A percentile compares a stretch with the other conserved stretches of the same genome.
Evolutionary conservation across 92 coral and sea anemone genomes (phyloP).

Genomic region (Porites rus): DNA sequence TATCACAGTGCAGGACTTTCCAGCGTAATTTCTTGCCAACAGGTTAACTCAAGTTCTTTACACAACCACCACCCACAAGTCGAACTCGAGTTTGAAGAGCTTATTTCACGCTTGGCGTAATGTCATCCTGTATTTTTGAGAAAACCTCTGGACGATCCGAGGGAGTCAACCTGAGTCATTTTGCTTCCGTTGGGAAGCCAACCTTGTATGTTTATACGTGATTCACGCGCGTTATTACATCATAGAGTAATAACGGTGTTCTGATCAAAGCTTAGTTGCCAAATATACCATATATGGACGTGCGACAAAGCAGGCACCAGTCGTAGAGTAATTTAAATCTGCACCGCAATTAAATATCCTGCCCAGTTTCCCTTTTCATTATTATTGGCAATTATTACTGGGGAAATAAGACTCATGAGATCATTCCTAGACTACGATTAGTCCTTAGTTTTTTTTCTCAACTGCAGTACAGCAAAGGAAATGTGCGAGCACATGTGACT

Average conservation of each 20-base stretch:
- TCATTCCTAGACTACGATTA: no score
- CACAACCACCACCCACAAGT: constrained; percentile 44
- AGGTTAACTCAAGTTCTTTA: constrained; percentile 20
- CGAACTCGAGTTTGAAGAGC: constrained; percentile 11
- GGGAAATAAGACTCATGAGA: no score
- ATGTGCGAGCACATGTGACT: no score
- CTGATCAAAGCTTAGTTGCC: constrained; percentile 68
- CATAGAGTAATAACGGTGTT: constrained; percentile 66
- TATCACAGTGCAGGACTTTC: constrained; percentile 7
- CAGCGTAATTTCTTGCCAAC: constrained; percentile 14
- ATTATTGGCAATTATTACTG: no score
- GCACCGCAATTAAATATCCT: no score
- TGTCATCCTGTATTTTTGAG: constrained; percentile 70
- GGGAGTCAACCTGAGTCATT: constrained; percentile 44
- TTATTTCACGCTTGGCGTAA: constrained; percentile 55
- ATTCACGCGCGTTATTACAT: constrained; percentile 80
- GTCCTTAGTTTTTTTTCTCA: no score
- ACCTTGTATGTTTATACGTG: constrained; percentile 71
- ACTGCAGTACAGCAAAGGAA: no score
- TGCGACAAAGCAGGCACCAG: constrained; percentile 50
- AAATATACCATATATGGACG: constrained; percentile 78
- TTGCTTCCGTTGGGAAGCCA: constrained; percentile 45
- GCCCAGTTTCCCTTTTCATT: no score
- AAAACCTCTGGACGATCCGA: constrained; percentile 27
- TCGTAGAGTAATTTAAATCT: background rate